Percentiles rank a stretch among this genome's conserved stretches.
These are phyloP conservation scores for roundworm (Caenorhabditis elegans) DNA, from an alignment of 1,140 invertebrate species.

Conservation along the genomic window DNA sequence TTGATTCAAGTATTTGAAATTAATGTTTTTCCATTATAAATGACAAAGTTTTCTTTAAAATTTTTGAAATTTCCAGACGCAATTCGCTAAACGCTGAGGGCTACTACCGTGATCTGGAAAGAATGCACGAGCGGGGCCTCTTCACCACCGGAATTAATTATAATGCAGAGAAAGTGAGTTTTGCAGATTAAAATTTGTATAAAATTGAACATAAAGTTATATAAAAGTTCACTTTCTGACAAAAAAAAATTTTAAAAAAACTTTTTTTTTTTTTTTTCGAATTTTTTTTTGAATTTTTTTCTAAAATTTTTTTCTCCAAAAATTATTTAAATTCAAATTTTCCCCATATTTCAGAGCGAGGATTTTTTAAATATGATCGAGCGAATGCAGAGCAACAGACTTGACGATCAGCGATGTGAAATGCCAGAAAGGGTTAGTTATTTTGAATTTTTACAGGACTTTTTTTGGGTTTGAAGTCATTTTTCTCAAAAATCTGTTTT, in stretches of 20 bases:
- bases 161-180: constrained; percentile 21
- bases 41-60: too few species aligned
- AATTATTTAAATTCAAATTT: too few species aligned
- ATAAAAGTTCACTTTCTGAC: neutral
- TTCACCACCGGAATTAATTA: constrained; percentile 21
- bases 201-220: neutral
- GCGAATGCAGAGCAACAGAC: constrained; percentile 82
- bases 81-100: constrained; percentile 25
- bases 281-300: neutral
- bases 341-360: constrained; percentile 57
- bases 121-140: constrained; percentile 3
- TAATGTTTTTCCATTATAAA: neutral
- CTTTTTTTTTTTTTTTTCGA: too few species aligned
- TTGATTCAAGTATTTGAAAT: too few species aligned
- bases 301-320: too few species aligned
- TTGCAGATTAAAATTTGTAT: neutral
- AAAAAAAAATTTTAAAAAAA: too few species aligned
- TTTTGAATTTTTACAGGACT: neutral
- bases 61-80: constrained; percentile 27
- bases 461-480: neutral
- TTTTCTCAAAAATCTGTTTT: too few species aligned
- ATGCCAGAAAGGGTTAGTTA: constrained; percentile 70
- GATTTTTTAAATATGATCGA: constrained; percentile 81
- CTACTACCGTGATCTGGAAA: constrained; percentile 11
- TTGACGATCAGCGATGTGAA: constrained; percentile 90